These are phyloP conservation scores for Stenoptilia bipunctidactyla DNA, from an alignment of 2,888 invertebrate genomes.

Conservation along the genomic window DNA sequence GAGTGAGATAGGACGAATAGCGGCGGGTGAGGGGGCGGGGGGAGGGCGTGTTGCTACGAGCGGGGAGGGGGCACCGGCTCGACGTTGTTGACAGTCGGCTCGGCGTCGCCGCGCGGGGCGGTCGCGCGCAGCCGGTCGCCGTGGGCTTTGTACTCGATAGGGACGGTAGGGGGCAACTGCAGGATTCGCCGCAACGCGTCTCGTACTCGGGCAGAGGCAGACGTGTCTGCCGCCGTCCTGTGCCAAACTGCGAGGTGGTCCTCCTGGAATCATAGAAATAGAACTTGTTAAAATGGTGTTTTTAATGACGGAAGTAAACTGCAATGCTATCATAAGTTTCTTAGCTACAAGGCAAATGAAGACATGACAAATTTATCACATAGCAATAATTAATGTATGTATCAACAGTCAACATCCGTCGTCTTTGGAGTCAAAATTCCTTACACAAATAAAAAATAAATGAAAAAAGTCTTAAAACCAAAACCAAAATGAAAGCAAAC, in stretches of 20 bases:
- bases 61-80: constrained; percentile 14
- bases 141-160: constrained; percentile 91
- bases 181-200: constrained; percentile 95
- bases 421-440: no score
- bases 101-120: constrained; percentile 22
- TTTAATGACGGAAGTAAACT: no score
- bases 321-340: no score
- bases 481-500: no score
- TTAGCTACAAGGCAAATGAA: no score
- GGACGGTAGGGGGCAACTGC: constrained; percentile 91
- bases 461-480: no score
- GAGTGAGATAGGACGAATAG: background rate
- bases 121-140: constrained; percentile 45
- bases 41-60: constrained; percentile 12
- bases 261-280: no score
- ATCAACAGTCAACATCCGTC: no score
- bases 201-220: constrained; percentile 90
- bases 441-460: no score
- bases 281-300: no score
- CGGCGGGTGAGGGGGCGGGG: constrained; percentile 6
- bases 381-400: no score
- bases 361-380: no score
- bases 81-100: constrained; percentile 12
- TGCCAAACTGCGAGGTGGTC: constrained; percentile 98
- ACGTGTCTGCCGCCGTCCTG: constrained; percentile 91